These are phyloP conservation scores for Megathymus violae DNA, from an alignment of 1,140 invertebrate species.

Conservation along the genomic window DNA sequence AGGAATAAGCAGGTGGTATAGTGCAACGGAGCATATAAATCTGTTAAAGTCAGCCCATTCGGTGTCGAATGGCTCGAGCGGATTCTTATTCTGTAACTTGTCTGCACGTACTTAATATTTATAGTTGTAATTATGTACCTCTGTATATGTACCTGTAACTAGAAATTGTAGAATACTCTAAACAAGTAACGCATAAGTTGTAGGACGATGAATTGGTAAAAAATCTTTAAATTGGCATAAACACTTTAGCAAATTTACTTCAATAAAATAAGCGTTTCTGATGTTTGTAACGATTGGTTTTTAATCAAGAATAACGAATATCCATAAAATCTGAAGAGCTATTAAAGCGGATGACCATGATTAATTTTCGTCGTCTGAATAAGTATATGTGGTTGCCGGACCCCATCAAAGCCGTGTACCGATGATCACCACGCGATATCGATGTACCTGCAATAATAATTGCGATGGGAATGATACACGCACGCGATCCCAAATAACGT, in stretches of 20 bases:
- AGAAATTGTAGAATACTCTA: not conserved
- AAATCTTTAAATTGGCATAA: too few relatives aligned
- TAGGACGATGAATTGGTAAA: too few relatives aligned
- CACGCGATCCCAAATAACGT: conserved; percentile 56
- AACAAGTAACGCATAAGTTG: too few relatives aligned
- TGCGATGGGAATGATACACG: conserved; percentile 73
- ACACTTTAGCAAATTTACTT: too few relatives aligned
- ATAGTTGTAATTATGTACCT: not conserved
- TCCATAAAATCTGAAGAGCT: conserved; percentile 5
- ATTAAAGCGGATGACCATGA: conserved; percentile 13
- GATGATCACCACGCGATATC: conserved; percentile 72
- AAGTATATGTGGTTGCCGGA: conserved; percentile 25
- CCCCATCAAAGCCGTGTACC: conserved; percentile 45
- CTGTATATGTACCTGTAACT: too few relatives aligned
- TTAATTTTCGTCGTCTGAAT: conserved; percentile 32
- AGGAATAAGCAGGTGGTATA: conserved; percentile 45
- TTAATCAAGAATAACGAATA: conserved; percentile 16
- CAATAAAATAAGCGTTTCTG: too few relatives aligned
- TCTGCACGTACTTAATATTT: not conserved
- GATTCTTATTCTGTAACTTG: conserved; percentile 54
- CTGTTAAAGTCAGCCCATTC: conserved; percentile 65
- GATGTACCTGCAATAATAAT: conserved; percentile 74
- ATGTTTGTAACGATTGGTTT: not conserved
- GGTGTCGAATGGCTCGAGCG: conserved; percentile 57
- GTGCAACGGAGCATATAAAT: conserved; percentile 62